Conservation (phyloP, 2,113 vertebrate genomes). For the Bubalus kerabau region DNA sequence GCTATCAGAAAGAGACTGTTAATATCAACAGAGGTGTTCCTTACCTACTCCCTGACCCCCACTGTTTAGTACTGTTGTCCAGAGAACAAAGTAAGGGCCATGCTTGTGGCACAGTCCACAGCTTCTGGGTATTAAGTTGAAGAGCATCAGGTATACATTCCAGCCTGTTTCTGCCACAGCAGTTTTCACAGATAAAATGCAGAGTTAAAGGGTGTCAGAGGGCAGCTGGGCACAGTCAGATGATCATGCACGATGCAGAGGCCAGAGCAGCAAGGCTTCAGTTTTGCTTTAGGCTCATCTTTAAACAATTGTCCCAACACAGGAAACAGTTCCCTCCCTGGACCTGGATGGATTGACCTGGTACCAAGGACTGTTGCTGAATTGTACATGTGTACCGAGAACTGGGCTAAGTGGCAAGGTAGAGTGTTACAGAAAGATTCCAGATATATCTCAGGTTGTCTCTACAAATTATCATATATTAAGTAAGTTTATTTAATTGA, state of each 20-base stretch:
- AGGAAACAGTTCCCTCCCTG: background rate
- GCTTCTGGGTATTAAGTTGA: conserved; percentile 29
- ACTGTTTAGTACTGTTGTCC: background rate
- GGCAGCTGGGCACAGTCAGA: conserved; percentile 20
- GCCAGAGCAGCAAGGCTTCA: conserved; percentile 4
- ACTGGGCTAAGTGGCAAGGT: background rate
- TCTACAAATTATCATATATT: background rate
- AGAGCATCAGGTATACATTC: conserved; percentile 64
- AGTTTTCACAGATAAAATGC: conserved; percentile 25
- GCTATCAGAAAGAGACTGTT: background rate
- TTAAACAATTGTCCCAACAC: background rate
- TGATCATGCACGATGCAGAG: conserved; percentile 16
- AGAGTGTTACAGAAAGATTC: background rate
- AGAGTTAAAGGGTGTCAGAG: conserved; percentile 49
- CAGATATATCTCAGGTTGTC: background rate
- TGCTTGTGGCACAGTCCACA: conserved; percentile 19
- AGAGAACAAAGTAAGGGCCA: background rate
- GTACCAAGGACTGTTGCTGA: background rate
- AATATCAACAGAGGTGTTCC: background rate
- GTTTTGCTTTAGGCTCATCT: conserved; percentile 27
- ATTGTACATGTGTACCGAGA: background rate
- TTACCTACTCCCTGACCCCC: background rate
- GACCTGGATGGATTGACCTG: background rate
- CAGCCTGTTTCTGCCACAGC: conserved; percentile 43
- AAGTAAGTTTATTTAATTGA: background rate